These are phyloP conservation scores for Pomacea maculata DNA, from an alignment of 1,140 invertebrate species.

Conservation along the genomic window DNA sequence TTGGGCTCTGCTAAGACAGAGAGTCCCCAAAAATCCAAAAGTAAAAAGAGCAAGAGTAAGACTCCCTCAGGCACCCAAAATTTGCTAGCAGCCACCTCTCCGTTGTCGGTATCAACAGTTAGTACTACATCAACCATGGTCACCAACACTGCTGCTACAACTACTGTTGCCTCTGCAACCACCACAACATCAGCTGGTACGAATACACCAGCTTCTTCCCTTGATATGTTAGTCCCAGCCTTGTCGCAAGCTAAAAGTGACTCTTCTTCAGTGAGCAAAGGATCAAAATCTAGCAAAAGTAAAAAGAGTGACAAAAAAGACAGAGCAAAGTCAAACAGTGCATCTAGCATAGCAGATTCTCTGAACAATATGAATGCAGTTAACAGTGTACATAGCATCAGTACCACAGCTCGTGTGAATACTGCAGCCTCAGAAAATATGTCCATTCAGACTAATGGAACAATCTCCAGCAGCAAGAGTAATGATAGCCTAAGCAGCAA, in stretches of 20 bases:
- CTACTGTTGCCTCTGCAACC: constrained; percentile 13
- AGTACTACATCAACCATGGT: not conserved
- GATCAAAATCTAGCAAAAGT: constrained; percentile 30
- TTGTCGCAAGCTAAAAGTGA: constrained; percentile 19
- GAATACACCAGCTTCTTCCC: constrained; percentile 19
- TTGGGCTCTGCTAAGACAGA: not conserved
- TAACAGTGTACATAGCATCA: not conserved
- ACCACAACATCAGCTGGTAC: constrained; percentile 9
- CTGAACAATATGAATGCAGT: not conserved
- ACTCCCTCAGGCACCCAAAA: not conserved
- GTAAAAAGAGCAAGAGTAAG: constrained; percentile 18
- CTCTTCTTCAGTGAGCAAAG: not conserved
- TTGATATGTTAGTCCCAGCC: constrained; percentile 17
- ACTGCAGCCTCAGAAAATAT: not conserved
- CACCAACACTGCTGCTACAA: not conserved
- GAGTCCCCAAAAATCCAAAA: constrained; percentile 5
- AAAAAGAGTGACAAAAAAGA: constrained; percentile 31
- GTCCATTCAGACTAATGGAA: constrained; percentile 15
- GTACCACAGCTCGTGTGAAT: not conserved
- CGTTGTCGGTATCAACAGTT: not conserved
- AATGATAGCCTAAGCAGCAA: constrained; percentile 21
- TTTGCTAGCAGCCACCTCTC: not conserved
- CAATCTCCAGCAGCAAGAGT: constrained; percentile 29
- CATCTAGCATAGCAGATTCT: not conserved
- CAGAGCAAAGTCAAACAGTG: constrained; percentile 12